Evolutionary conservation across 2,888 invertebrate genomes (phyloP).

Genomic region (Polietes domitor): DNA sequence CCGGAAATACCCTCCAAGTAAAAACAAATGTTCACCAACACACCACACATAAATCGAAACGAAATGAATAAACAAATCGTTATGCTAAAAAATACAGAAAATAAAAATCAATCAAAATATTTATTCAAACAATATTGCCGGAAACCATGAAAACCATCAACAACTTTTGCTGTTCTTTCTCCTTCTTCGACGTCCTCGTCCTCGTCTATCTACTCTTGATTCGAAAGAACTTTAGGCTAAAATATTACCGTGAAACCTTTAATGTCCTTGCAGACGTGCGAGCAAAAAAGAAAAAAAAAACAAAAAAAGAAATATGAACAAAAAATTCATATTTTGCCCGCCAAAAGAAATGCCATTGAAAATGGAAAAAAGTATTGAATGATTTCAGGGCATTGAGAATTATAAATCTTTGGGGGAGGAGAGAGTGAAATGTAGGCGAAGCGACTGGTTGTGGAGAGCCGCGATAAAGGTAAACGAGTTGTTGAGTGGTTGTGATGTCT

Average conservation of each 20-base stretch:
- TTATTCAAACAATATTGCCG: background rate
- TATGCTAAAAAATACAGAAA: background rate
- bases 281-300: no score
- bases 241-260: background rate
- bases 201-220: background rate
- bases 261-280: background rate
- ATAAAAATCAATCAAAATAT: constrained; percentile 9
- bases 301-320: background rate
- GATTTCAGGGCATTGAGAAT: background rate
- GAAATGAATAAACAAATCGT: background rate
- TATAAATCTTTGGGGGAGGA: background rate
- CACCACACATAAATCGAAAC: background rate
- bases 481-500: background rate
- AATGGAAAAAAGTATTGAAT: background rate
- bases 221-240: background rate
- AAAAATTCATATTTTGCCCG: background rate
- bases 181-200: background rate
- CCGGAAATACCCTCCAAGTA: background rate
- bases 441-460: background rate
- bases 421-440: background rate
- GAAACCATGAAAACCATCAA: background rate
- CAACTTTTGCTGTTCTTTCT: background rate
- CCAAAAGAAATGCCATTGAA: background rate
- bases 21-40: no score
- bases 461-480: background rate